Base-by-base conservation (phyloP, 1,140 invertebrate species). In the Drosophila repleta region DNA sequence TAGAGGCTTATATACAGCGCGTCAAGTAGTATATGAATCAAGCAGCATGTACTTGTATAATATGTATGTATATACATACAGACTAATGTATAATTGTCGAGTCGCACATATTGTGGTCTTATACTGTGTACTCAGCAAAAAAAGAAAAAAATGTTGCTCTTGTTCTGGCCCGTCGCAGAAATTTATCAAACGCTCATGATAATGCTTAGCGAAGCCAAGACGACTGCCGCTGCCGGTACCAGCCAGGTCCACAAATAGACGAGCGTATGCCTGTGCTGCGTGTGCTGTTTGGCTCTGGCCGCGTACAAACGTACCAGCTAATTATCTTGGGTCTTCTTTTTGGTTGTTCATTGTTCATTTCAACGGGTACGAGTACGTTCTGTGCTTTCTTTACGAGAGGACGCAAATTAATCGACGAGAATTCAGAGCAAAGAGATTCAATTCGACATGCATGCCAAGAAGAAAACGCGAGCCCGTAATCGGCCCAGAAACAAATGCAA, bases 401-500 rank as follows among this genome's bases (percentile, higher is more conserved):
- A 68, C 64, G 66, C 43, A 11, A 11, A 13, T 35, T 11, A 35
- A 35, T 35, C 4, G 18, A 13, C 49, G n/a, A 13, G 15, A 20
- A 20, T 45, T n/a, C 18, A 39, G 11, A 20, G 32, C 17, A 53
- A 51, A 63, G 20, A 24, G 10, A 35, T 26, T 24, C 20, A 24
- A 51, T 39, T 29, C 18, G 52, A 26, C 11, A 69, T 74, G 66
- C 41, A 68, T 13, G 35, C 18, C 17, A 90, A 90, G 56, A 91
- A 90, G 67, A 91, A 91, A 56, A 52, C 77, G 3, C 76, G 90
- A 32, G 62, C 67, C 20, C 82, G 90, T 35, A 91, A 91, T 79
- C 67, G 90, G 2, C 68, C 90, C 4, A 81, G 61, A 69, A 91
- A 91, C 62, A 91, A 91, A 58, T 87, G 80, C 18, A 90, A 91